Evolutionary conservation across 2,888 invertebrate species (phyloP).

Genomic region (Heliconius ethilla): DNA sequence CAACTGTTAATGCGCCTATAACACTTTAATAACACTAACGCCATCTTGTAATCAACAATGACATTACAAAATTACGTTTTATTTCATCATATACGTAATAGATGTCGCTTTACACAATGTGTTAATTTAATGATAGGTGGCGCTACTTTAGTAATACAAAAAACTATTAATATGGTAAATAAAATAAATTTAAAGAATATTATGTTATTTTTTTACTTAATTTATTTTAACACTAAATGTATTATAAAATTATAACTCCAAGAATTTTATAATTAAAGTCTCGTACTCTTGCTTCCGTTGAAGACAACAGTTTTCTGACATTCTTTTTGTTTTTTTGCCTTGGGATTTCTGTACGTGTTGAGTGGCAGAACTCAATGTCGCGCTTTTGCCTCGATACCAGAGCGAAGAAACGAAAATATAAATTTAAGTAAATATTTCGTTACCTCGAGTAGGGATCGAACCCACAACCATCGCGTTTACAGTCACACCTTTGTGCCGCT

Average conservation of each 20-base stretch:
- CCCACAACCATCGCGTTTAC: too few species aligned
- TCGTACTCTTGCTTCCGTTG: too few species aligned
- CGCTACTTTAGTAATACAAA: background rate
- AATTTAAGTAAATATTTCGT: too few species aligned
- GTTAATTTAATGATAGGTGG: conserved; percentile 28
- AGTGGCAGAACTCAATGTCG: too few species aligned
- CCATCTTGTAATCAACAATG: conserved; percentile 38
- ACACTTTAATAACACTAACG: conserved; percentile 20
- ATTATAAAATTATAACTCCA: background rate
- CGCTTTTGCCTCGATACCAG: too few species aligned
- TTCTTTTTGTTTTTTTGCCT: background rate
- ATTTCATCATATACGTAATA: conserved; percentile 39
- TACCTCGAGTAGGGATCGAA: too few species aligned
- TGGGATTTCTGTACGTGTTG: too few species aligned
- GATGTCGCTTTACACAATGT: conserved; percentile 47
- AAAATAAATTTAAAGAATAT: background rate
- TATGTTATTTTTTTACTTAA: background rate
- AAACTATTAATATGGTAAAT: background rate
- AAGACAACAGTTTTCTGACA: background rate
- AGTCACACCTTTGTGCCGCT: too few species aligned
- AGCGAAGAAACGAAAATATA: too few species aligned
- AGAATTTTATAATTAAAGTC: background rate
- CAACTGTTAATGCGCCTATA: background rate
- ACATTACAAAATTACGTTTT: conserved; percentile 23
- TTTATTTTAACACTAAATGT: background rate